These are phyloP conservation scores for Agrypnus murinus DNA, from an alignment of 2,888 invertebrate species.

Conservation along the genomic window DNA sequence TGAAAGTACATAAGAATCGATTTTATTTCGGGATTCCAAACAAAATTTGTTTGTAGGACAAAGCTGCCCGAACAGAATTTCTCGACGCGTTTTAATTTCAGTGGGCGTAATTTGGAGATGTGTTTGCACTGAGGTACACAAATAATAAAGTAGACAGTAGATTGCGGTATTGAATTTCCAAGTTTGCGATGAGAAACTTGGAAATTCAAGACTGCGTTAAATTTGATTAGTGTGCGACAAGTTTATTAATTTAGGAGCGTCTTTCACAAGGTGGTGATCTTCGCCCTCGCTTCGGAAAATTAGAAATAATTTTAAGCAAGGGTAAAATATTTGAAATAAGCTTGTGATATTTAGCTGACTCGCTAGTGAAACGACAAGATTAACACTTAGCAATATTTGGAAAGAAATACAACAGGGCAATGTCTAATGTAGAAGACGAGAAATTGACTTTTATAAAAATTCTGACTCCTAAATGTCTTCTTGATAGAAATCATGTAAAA, in stretches of 20 bases:
- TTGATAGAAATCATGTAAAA: neutral
- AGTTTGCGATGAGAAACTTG: conserved; percentile 39
- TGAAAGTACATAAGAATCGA: conserved; percentile 2
- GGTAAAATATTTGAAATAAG: conserved; percentile 11
- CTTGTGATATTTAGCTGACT: neutral
- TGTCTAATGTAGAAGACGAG: no score
- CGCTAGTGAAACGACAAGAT: no score
- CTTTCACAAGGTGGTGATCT: conserved; percentile 34
- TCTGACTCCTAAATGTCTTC: no score
- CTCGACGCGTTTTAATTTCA: conserved; percentile 33
- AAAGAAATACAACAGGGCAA: no score
- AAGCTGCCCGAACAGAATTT: conserved; percentile 7
- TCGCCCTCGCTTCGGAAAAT: conserved; percentile 33
- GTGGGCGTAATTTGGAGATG: conserved; percentile 29
- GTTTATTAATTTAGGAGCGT: conserved; percentile 48
- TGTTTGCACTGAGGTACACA: conserved; percentile 26
- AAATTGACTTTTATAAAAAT: no score
- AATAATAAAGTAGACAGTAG: conserved; percentile 39
- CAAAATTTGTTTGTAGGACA: conserved; percentile 12
- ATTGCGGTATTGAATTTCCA: conserved; percentile 38
- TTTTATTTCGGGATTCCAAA: conserved; percentile 8
- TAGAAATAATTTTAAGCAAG: conserved; percentile 33
- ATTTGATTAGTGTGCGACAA: conserved; percentile 47
- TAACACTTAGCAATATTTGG: no score
- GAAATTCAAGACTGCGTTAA: conserved; percentile 43